phyloP scores from a whole-genome alignment of 2,797 vertebrate genomes.

The Nyctalus aviator region DNA sequence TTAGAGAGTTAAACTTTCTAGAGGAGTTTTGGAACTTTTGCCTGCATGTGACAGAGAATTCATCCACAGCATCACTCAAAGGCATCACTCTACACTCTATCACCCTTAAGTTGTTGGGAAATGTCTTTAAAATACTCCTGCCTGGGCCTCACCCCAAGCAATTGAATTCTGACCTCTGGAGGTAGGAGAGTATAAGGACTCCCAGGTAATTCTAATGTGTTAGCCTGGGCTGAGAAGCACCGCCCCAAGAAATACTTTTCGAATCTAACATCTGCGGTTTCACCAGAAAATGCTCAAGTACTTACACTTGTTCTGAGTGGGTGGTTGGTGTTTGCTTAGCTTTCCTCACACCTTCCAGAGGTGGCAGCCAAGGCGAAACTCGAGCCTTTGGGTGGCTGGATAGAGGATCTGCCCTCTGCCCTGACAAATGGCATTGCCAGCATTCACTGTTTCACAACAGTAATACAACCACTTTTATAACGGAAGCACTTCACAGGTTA shows the following conservation, averaged over 20 bases:
- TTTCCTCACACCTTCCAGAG: background rate
- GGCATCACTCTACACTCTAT: background rate
- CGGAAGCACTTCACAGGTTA: background rate
- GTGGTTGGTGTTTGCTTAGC: background rate
- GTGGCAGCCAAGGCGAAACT: background rate
- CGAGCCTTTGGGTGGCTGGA: background rate
- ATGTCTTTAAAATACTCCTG: background rate
- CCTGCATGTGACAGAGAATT: background rate
- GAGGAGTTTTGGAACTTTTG: background rate
- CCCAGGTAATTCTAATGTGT: background rate
- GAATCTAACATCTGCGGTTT: background rate
- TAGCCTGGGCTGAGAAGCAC: background rate
- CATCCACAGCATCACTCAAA: background rate
- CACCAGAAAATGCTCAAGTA: background rate
- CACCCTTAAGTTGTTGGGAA: background rate
- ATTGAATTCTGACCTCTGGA: background rate
- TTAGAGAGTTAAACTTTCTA: background rate
- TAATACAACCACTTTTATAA: conserved; percentile 34
- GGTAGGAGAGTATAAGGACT: background rate
- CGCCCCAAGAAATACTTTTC: background rate
- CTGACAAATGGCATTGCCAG: background rate
- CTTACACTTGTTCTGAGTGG: background rate
- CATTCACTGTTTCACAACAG: conserved; percentile 1
- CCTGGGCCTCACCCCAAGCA: background rate
- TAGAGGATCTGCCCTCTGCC: conserved; percentile 2